Conservation (phyloP, 1,140 invertebrate genomes). For the Tetragnatha versicolor region DNA sequence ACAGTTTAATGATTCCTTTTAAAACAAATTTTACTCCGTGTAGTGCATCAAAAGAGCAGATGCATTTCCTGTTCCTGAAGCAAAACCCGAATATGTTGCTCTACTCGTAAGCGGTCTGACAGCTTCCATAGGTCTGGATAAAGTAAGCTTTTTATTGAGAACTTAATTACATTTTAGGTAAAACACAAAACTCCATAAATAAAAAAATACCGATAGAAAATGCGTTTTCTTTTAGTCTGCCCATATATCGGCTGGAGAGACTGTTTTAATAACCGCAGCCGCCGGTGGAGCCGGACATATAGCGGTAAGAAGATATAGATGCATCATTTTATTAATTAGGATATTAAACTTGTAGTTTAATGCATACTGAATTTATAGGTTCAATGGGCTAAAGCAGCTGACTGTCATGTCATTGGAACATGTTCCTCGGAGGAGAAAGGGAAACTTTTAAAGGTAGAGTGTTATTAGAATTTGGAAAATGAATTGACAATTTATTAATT, state of each 20-base stretch:
- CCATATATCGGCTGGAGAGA: slow-evolving; percentile 59
- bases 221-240: slow-evolving; percentile 41
- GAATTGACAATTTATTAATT: background rate
- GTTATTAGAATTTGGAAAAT: background rate
- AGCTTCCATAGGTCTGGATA: slow-evolving; percentile 62
- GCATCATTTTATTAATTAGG: background rate
- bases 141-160: slow-evolving; percentile 55
- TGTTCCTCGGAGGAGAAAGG: slow-evolving; percentile 65
- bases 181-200: background rate
- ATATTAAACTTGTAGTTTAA: background rate
- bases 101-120: slow-evolving; percentile 63
- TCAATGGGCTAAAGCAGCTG: slow-evolving; percentile 64
- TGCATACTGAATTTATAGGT: slow-evolving; percentile 12
- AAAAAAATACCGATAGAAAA: background rate
- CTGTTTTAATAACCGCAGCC: slow-evolving; percentile 65
- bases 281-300: slow-evolving; percentile 65
- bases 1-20: background rate
- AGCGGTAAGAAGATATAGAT: slow-evolving; percentile 58
- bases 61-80: slow-evolving; percentile 58
- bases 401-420: slow-evolving; percentile 66
- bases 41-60: slow-evolving; percentile 1
- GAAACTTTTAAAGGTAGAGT: slow-evolving; percentile 61
- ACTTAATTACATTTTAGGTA: background rate
- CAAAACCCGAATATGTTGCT: slow-evolving; percentile 60
- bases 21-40: slow-evolving; percentile 11